These are phyloP conservation scores for Puffinus mauretanicus DNA, from an alignment of 2,113 vertebrate species.

Conservation along the genomic window DNA sequence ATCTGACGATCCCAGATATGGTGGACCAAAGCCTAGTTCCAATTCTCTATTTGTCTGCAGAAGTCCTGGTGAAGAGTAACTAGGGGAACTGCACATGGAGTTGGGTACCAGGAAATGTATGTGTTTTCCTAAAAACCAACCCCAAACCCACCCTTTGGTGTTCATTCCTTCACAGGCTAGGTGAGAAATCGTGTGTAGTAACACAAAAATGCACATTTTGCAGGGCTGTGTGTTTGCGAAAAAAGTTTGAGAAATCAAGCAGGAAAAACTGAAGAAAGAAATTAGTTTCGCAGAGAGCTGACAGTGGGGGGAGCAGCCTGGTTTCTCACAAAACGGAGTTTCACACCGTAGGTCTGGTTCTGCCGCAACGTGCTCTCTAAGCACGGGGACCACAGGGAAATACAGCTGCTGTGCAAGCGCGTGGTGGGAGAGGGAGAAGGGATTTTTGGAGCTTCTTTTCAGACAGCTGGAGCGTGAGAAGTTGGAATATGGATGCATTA, in stretches of 20 bases:
- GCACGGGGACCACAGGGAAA: background rate
- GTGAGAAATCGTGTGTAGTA: accelerated
- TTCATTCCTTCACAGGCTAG: background rate
- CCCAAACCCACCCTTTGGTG: background rate
- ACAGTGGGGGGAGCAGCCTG: background rate
- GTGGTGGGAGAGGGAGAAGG: background rate
- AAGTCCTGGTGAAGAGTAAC: background rate
- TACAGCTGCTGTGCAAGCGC: background rate
- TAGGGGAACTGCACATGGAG: background rate
- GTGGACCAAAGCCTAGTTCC: background rate
- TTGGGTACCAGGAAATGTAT: background rate
- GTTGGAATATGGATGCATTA: background rate
- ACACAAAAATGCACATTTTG: background rate
- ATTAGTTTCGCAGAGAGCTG: background rate
- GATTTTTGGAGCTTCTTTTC: background rate
- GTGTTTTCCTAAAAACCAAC: background rate
- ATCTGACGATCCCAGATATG: background rate
- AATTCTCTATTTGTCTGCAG: background rate
- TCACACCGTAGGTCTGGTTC: background rate
- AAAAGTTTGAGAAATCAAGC: background rate
- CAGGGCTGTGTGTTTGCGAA: background rate
- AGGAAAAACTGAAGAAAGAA: background rate
- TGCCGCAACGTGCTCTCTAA: accelerated
- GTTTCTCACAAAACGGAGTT: background rate
- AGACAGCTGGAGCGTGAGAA: conserved; percentile 39